phyloP scores from a whole-genome alignment of 92 coral and sea anemone genomes.

The Epizoanthus rinbou region DNA sequence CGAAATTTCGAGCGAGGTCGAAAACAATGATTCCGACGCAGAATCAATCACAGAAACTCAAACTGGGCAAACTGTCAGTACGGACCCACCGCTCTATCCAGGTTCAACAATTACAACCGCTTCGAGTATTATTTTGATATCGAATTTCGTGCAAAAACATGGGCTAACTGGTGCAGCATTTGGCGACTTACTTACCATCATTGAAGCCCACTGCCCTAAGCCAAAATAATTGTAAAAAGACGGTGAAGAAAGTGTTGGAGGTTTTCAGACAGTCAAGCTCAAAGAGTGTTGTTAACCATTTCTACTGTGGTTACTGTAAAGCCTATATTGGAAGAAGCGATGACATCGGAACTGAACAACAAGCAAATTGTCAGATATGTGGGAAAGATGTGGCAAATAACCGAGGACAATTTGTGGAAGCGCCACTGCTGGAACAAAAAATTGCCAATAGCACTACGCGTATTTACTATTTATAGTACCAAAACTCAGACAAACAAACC shows the following conservation, averaged over 20 bases:
- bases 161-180: slow-evolving; percentile 54
- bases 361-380: slow-evolving; percentile 22
- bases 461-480: too few species aligned
- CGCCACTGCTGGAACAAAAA: slow-evolving; percentile 8
- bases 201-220: slow-evolving; percentile 41
- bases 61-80: background rate
- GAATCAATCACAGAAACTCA: background rate
- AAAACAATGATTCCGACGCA: background rate
- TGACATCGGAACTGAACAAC: slow-evolving; percentile 11
- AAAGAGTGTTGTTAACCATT: slow-evolving; percentile 32
- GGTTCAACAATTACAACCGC: background rate
- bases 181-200: slow-evolving; percentile 46
- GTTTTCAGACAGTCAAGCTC: slow-evolving; percentile 36
- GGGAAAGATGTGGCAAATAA: slow-evolving; percentile 25
- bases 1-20: background rate
- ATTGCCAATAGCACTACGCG: too few species aligned
- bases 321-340: slow-evolving; percentile 27
- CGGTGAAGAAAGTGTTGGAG: slow-evolving; percentile 30
- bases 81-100: background rate
- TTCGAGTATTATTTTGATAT: slow-evolving; percentile 39
- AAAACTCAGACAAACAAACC: too few species aligned
- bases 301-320: slow-evolving; percentile 44
- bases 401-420: slow-evolving; percentile 19
- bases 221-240: slow-evolving; percentile 43
- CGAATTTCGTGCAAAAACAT: slow-evolving; percentile 40